phyloP scores from a whole-genome alignment of 2,797 vertebrate species.

The Melanotaenia parkinsoni region DNA sequence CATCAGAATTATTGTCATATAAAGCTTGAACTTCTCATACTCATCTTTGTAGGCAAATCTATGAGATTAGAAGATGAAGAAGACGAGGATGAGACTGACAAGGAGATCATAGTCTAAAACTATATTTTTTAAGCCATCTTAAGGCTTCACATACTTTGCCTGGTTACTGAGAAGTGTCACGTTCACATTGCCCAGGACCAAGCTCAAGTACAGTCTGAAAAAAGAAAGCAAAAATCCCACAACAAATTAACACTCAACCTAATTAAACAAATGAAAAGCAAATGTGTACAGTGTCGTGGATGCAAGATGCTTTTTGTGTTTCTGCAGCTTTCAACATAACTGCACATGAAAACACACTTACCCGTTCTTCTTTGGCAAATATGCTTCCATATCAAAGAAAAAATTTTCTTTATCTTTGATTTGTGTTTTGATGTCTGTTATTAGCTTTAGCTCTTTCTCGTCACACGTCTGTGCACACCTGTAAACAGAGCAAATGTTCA shows the following conservation, averaged over 20 bases:
- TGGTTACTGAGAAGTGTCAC: constrained; percentile 98
- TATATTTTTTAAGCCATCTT: not conserved
- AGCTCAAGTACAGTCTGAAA: constrained; percentile 91
- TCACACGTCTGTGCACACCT: constrained; percentile 84
- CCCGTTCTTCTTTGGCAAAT: constrained; percentile 97
- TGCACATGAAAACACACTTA: constrained; percentile 63
- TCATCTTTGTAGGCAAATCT: constrained; percentile 99
- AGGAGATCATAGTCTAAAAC: not conserved
- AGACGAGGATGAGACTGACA: not conserved
- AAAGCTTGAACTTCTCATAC: constrained; percentile 99
- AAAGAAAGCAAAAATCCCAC: not conserved
- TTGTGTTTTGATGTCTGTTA: constrained; percentile 87
- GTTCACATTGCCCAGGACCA: constrained; percentile 96
- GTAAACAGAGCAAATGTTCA: constrained; percentile 24
- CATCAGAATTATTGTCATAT: constrained; percentile 96
- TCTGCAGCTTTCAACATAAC: not conserved
- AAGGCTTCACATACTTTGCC: constrained; percentile 88
- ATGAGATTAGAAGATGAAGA: not conserved
- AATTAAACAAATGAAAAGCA: not conserved
- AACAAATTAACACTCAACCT: not conserved
- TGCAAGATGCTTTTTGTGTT: not conserved
- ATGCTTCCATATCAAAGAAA: constrained; percentile 99
- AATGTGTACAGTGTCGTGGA: too few relatives aligned
- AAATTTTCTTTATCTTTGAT: constrained; percentile 94
- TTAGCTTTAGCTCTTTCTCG: constrained; percentile 81